Conservation (phyloP, 1,140 invertebrate species). For the Trichonephila inaurata region DNA sequence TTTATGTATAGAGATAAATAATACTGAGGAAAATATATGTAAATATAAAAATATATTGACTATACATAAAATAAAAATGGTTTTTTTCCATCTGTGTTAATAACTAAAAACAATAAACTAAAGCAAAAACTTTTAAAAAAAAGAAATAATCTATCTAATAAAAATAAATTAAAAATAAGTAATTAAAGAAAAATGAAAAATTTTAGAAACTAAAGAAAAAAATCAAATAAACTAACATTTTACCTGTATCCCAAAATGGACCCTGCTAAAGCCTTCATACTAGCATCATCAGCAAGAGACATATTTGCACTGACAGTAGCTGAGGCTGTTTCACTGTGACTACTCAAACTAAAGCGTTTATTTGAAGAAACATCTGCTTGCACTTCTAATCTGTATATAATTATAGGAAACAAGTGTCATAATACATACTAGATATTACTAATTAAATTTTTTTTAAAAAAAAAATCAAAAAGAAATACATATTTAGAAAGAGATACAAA, state of each 20-base stretch:
- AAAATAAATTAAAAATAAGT: background rate
- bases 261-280: slow-evolving; percentile 88
- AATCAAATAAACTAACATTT: slow-evolving; percentile 62
- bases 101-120: too few species aligned
- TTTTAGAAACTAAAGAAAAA: slow-evolving; percentile 26
- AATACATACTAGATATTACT: too few species aligned
- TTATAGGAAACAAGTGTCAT: background rate
- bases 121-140: too few species aligned
- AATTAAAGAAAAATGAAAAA: background rate
- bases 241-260: slow-evolving; percentile 86
- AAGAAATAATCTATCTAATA: background rate
- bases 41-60: background rate
- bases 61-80: background rate
- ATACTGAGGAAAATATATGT: too few species aligned
- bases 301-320: slow-evolving; percentile 86
- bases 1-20: too few species aligned
- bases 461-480: too few species aligned
- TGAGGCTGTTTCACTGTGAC: slow-evolving; percentile 88
- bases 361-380: slow-evolving; percentile 88
- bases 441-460: too few species aligned
- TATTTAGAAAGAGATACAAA: background rate
- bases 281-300: slow-evolving; percentile 84
- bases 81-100: too few species aligned
- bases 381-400: slow-evolving; percentile 85
- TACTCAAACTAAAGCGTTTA: slow-evolving; percentile 87